Evolutionary conservation across 2,113 vertebrate genomes (phyloP).

Genomic region (Tetrax tetrax): DNA sequence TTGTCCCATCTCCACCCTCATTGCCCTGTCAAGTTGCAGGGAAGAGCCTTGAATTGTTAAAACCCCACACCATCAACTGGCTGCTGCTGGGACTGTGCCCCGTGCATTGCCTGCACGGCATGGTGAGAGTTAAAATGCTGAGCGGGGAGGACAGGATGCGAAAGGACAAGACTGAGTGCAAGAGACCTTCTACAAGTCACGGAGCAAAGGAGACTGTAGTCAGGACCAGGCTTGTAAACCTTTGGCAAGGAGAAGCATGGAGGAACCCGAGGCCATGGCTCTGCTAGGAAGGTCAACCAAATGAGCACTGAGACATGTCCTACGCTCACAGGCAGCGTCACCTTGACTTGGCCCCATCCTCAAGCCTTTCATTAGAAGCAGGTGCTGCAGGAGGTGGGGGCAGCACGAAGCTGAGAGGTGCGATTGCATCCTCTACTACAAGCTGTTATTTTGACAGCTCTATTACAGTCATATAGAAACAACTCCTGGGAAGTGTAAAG

Average conservation of each 20-base stretch:
- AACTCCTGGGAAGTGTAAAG: constrained; percentile 63
- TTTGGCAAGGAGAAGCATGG: neutral
- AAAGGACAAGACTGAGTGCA: neutral
- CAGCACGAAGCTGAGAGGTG: neutral
- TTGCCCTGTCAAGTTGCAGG: neutral
- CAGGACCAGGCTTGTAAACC: neutral
- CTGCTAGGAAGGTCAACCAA: neutral
- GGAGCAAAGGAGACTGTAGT: rapidly evolving
- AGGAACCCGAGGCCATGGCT: neutral
- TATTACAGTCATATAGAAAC: constrained; percentile 52
- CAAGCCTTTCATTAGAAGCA: neutral
- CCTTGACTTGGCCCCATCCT: neutral
- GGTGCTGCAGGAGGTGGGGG: neutral
- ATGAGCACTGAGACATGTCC: neutral
- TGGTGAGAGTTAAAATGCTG: neutral
- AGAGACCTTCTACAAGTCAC: neutral
- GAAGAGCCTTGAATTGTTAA: neutral
- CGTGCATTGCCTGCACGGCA: neutral
- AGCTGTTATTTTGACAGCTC: constrained; percentile 68
- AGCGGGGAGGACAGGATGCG: neutral
- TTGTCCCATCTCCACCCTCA: neutral
- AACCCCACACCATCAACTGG: neutral
- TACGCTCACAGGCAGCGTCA: neutral
- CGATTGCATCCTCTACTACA: neutral
- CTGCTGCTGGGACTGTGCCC: neutral